phyloP scores from a whole-genome alignment of 2,797 vertebrate species.

The Fringilla coelebs region DNA sequence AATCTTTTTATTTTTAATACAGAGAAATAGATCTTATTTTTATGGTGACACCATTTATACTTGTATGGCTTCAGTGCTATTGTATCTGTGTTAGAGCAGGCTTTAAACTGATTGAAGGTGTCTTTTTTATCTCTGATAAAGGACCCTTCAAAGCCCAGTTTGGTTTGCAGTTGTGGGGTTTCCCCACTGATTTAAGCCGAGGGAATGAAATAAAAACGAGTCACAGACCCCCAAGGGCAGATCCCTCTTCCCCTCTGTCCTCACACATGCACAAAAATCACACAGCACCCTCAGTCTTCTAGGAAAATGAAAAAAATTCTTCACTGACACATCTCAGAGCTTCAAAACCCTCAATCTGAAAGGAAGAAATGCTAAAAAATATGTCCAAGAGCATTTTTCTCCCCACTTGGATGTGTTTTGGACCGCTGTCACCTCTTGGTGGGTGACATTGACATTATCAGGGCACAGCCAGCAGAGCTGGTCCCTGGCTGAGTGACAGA shows the following conservation, averaged over 20 bases:
- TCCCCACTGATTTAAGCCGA: not conserved
- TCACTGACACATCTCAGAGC: not conserved
- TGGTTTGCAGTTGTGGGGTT: not conserved
- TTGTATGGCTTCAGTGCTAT: not conserved
- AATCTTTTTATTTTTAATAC: not conserved
- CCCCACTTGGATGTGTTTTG: not conserved
- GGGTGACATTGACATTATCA: not conserved
- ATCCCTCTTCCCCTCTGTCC: not conserved
- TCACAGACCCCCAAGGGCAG: not conserved
- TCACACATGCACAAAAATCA: rapidly evolving
- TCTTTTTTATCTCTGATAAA: not conserved
- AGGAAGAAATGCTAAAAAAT: not conserved
- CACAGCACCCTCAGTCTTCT: not conserved
- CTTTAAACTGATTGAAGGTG: not conserved
- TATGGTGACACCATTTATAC: not conserved
- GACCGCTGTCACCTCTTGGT: not conserved
- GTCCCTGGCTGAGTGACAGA: not conserved
- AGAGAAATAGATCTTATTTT: not conserved
- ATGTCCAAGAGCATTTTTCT: not conserved
- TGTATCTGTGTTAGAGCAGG: not conserved
- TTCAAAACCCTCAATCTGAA: not conserved
- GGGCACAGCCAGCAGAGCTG: not conserved
- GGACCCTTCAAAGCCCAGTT: not conserved
- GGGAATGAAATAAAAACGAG: not conserved
- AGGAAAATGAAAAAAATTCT: not conserved